Percentiles rank a stretch among this genome's conserved stretches.
These are phyloP conservation scores for Craterocephalus amniculus DNA, from an alignment of 2,797 vertebrate genomes.

Conservation along the genomic window DNA sequence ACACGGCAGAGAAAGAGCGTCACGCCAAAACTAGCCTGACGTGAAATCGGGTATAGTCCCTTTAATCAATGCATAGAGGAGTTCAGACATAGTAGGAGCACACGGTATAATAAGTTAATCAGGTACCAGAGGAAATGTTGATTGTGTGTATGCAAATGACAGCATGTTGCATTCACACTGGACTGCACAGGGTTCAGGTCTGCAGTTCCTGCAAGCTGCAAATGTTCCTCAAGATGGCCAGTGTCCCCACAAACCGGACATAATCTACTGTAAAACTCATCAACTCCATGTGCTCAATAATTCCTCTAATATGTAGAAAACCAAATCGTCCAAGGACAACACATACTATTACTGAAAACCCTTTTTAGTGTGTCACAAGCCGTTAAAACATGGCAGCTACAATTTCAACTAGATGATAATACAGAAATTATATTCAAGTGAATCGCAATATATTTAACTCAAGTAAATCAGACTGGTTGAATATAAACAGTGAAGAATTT, in stretches of 20 bases:
- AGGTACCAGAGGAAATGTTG: constrained; percentile 3
- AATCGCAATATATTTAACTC: constrained; percentile 34
- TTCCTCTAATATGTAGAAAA: constrained; percentile 11
- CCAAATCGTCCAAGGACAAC: constrained; percentile 16
- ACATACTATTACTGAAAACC: constrained; percentile 40
- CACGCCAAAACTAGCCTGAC: too few species aligned
- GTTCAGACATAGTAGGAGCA: constrained; percentile 9
- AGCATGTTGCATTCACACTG: constrained; percentile 23
- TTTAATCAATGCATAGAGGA: constrained; percentile 28
- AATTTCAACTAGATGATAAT: constrained; percentile 41
- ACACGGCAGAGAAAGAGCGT: too few species aligned
- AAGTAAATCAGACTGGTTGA: constrained; percentile 12
- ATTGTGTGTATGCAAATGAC: constrained; percentile 26
- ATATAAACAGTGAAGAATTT: constrained; percentile 47
- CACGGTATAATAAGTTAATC: constrained; percentile 5
- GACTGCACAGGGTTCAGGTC: constrained; percentile 32
- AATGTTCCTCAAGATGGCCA: constrained; percentile 27
- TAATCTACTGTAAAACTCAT: constrained; percentile 13
- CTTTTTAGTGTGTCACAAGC: constrained; percentile 42
- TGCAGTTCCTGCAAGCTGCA: constrained; percentile 26
- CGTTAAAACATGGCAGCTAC: constrained; percentile 54
- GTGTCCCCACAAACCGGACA: constrained; percentile 31
- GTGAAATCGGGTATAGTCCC: too few species aligned
- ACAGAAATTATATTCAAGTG: constrained; percentile 48
- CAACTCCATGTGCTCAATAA: neutral